These are phyloP conservation scores for Xiphophorus couchianus DNA, from an alignment of 2,113 vertebrate species.

Conservation along the genomic window DNA sequence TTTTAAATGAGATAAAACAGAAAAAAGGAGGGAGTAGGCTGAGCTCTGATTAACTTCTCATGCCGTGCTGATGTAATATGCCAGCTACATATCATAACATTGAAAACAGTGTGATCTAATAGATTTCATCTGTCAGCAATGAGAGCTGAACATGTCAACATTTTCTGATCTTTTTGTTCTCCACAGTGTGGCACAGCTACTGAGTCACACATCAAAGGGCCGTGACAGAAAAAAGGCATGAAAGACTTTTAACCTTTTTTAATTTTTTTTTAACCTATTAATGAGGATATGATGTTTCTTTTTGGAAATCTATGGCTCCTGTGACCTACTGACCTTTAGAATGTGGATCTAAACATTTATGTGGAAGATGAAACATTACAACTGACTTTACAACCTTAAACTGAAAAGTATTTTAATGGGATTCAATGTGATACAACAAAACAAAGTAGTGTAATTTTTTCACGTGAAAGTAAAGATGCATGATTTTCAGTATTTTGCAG, in stretches of 20 bases:
- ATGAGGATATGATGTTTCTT: neutral
- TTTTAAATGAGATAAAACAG: neutral
- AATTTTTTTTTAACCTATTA: neutral
- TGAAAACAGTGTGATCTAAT: constrained; percentile 4
- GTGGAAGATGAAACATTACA: neutral
- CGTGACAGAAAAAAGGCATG: neutral
- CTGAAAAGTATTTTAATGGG: too few species aligned
- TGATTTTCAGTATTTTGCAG: too few species aligned
- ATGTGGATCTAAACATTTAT: neutral
- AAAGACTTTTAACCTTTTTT: neutral
- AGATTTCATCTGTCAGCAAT: constrained; percentile 4
- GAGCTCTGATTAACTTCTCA: neutral
- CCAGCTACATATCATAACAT: constrained; percentile 4
- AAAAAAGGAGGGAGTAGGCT: neutral
- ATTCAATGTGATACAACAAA: neutral
- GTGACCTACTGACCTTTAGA: neutral
- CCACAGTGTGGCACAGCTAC: constrained; percentile 11
- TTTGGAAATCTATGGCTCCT: neutral
- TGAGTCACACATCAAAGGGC: constrained; percentile 6
- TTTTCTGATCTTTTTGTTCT: constrained; percentile 9
- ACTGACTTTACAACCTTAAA: too few species aligned
- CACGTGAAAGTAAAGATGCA: too few species aligned
- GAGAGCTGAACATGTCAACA: neutral
- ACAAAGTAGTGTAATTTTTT: neutral
- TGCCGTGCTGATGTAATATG: neutral